Evolutionary conservation across 1,140 invertebrate genomes (phyloP).

Genomic region (Papilio xuthus): DNA sequence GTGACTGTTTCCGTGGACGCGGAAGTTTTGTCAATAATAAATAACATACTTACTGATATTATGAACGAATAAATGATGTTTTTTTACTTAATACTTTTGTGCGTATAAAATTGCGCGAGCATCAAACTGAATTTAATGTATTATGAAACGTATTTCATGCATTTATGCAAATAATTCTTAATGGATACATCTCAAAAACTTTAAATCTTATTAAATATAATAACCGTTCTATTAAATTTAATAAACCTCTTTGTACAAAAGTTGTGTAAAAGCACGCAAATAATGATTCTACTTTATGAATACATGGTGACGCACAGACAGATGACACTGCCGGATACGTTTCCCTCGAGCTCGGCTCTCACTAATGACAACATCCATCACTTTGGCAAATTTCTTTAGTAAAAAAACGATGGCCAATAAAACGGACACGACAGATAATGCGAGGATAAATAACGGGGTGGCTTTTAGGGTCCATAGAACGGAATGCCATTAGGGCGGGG

Average conservation of each 20-base stretch:
- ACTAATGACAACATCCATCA: conserved; percentile 31
- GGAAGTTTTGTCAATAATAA: background rate
- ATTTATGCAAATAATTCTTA: too few species aligned
- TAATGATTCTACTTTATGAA: background rate
- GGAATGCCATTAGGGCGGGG: background rate
- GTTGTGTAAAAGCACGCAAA: background rate
- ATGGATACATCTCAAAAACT: background rate
- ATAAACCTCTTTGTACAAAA: too few species aligned
- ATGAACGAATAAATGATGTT: too few species aligned
- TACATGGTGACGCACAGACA: background rate
- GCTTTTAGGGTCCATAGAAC: conserved; percentile 23
- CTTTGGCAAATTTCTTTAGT: conserved; percentile 29
- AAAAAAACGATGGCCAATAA: conserved; percentile 21
- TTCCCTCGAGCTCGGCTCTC: background rate
- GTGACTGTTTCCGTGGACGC: background rate
- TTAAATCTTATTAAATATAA: background rate
- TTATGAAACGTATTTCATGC: too few species aligned
- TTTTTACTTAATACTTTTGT: too few species aligned
- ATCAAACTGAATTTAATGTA: too few species aligned
- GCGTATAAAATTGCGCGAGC: too few species aligned
- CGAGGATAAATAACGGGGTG: conserved; percentile 26
- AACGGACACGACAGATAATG: conserved; percentile 24
- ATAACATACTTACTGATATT: too few species aligned
- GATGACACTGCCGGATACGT: background rate
- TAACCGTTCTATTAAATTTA: background rate